phyloP scores from a whole-genome alignment of 1,140 invertebrate species.

The Zaprionus gabonicus region DNA sequence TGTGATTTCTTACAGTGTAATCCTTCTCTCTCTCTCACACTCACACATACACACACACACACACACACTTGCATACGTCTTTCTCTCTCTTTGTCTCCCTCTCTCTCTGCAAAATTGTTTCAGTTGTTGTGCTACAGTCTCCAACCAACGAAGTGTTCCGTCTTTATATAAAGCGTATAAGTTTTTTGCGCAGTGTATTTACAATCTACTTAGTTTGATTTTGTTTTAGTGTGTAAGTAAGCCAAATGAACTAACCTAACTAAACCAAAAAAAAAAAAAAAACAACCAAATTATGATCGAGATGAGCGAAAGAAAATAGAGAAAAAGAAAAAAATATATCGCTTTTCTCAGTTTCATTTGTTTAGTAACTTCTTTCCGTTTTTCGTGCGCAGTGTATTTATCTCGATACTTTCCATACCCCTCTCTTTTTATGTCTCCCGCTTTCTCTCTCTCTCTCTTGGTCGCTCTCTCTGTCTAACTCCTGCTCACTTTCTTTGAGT shows the following conservation, averaged over 20 bases:
- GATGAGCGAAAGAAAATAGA: neutral
- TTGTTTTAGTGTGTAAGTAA: constrained; percentile 54
- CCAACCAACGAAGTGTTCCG: constrained; percentile 53
- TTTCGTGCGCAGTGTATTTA: constrained; percentile 17
- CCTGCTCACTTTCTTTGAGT: neutral
- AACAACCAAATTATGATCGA: neutral
- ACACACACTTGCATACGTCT: constrained; percentile 12
- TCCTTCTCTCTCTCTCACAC: constrained; percentile 8
- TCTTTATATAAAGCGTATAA: constrained; percentile 39
- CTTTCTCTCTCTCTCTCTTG: neutral
- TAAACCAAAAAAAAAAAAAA: constrained; percentile 11
- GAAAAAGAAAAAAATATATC: neutral
- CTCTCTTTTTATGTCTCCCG: neutral
- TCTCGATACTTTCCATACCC: neutral
- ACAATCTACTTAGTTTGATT: constrained; percentile 39
- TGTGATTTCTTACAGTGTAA: constrained; percentile 45
- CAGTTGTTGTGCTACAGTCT: constrained; percentile 56
- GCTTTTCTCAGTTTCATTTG: constrained; percentile 21
- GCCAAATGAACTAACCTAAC: constrained; percentile 31
- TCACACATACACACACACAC: constrained; percentile 25
- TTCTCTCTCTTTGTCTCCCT: constrained; percentile 8
- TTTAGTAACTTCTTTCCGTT: constrained; percentile 16
- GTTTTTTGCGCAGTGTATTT: constrained; percentile 44
- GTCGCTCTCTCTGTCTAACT: neutral
- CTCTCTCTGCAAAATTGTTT: constrained; percentile 38